These are phyloP conservation scores for Listrodromus nycthemerus DNA, from an alignment of 2,888 invertebrate species.

Conservation along the genomic window DNA sequence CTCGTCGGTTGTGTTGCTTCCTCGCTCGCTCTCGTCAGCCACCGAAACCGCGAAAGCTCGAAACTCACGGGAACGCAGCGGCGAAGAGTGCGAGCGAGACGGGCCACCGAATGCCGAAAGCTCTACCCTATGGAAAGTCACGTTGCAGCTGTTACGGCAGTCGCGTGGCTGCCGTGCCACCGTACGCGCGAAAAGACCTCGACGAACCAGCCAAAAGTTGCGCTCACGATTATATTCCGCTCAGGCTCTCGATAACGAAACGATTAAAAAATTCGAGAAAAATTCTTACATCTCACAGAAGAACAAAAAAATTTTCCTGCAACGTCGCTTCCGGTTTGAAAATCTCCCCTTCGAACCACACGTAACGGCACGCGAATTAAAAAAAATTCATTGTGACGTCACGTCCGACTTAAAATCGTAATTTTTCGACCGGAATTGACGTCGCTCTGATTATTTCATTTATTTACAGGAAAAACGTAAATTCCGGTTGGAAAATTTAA, in stretches of 20 bases:
- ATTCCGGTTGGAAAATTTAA: no score
- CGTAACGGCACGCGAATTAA: no score
- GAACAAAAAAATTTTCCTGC: not conserved
- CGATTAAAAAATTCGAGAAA: not conserved
- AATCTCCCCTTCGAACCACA: no score
- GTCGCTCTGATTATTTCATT: no score
- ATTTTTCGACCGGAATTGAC: no score
- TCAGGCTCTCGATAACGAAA: not conserved
- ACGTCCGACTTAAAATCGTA: no score
- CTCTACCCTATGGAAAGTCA: slow-evolving; percentile 59
- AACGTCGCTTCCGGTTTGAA: no score
- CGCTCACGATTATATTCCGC: slow-evolving; percentile 30
- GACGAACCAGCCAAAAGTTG: slow-evolving; percentile 57
- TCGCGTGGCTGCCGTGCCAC: slow-evolving; percentile 81
- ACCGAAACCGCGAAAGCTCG: slow-evolving; percentile 78
- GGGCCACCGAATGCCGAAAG: slow-evolving; percentile 76
- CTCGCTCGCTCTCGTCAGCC: slow-evolving; percentile 55
- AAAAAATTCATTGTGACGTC: no score
- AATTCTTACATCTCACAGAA: not conserved
- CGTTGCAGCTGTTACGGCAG: slow-evolving; percentile 74
- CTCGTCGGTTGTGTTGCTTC: slow-evolving; percentile 54
- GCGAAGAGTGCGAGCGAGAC: slow-evolving; percentile 49
- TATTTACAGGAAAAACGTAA: no score
- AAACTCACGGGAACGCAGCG: slow-evolving; percentile 70
- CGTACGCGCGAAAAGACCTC: slow-evolving; percentile 75